Conservation (phyloP, 2,113 vertebrate species). For the Ia io region DNA sequence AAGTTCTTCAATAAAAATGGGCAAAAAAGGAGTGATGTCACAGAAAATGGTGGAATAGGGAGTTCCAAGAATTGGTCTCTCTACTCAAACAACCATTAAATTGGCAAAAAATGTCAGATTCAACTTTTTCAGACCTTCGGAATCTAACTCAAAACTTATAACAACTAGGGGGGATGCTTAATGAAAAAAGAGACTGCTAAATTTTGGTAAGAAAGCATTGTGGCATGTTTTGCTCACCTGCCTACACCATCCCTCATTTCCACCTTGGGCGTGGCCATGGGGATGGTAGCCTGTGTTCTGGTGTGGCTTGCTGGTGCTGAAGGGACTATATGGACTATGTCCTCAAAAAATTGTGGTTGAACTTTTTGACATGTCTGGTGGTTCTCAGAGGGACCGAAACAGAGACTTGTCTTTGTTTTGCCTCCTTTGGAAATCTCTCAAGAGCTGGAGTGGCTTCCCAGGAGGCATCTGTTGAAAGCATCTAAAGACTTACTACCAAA, state of each 20-base stretch:
- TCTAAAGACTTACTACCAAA: background rate
- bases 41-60: background rate
- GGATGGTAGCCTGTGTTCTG: background rate
- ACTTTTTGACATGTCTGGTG: background rate
- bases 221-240: background rate
- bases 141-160: background rate
- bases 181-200: background rate
- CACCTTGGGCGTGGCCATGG: background rate
- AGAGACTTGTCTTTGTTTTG: slow-evolving; percentile 4
- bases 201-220: background rate
- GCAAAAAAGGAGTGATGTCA: background rate
- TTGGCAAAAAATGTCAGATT: background rate
- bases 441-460: background rate
- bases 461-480: background rate
- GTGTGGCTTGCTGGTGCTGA: background rate
- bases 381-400: background rate
- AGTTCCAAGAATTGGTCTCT: background rate
- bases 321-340: background rate
- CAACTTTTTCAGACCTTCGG: background rate
- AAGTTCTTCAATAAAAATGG: background rate
- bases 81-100: background rate
- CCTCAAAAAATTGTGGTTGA: background rate
- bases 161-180: background rate
- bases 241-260: background rate
- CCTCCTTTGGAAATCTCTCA: background rate